Conservation (phyloP, 2,113 vertebrate genomes). For the Struthidea cinerea region DNA sequence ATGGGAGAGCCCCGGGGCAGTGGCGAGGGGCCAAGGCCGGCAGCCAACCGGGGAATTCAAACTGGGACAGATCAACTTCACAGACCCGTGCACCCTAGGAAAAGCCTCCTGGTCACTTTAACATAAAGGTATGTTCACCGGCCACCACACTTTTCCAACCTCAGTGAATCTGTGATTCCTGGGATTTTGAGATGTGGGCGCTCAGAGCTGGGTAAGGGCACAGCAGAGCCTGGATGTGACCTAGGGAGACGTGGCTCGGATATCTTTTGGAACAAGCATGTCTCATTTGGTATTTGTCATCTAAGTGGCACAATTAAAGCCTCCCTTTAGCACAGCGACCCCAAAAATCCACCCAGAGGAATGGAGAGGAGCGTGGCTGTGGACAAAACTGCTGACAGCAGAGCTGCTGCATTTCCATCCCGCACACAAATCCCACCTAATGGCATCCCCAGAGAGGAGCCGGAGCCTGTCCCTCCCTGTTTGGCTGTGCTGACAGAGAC, state of each 20-base stretch:
- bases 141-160: too few relatives aligned
- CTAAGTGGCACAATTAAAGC: not conserved
- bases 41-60: too few relatives aligned
- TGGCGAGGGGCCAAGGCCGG: too few relatives aligned
- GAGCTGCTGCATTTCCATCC: not conserved
- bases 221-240: rapidly evolving
- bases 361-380: not conserved
- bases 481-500: not conserved
- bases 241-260: not conserved
- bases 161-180: not conserved
- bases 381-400: not conserved
- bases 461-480: not conserved
- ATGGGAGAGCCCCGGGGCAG: too few relatives aligned
- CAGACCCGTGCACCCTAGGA: too few relatives aligned
- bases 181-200: not conserved
- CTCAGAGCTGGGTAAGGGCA: not conserved
- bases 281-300: not conserved
- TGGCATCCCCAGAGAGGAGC: constrained; percentile 27
- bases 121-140: too few relatives aligned
- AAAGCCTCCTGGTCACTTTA: too few relatives aligned
- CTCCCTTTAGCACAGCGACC: not conserved
- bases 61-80: too few relatives aligned
- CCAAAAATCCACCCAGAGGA: not conserved
- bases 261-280: not conserved
- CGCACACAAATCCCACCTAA: not conserved